Percentiles rank a stretch among this genome's conserved stretches.
These are phyloP conservation scores for Zygothrica quintamaculata DNA, from an alignment of 2,888 invertebrate genomes.

Conservation along the genomic window DNA sequence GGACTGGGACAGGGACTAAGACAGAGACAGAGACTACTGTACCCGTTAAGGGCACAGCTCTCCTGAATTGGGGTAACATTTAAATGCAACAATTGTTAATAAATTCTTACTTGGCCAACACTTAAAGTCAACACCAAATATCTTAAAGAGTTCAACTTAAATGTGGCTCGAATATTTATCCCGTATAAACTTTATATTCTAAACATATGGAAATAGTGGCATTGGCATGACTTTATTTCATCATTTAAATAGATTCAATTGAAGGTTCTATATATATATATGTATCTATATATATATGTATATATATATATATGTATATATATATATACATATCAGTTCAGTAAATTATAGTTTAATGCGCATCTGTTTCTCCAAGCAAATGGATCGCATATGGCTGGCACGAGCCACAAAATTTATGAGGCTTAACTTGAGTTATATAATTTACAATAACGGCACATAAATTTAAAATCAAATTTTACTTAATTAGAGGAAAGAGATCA, in stretches of 20 bases:
- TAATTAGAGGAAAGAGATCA: too few relatives aligned
- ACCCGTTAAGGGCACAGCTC: slow-evolving; percentile 26
- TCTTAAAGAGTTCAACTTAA: background rate
- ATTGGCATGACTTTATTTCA: too few relatives aligned
- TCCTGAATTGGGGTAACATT: slow-evolving; percentile 67
- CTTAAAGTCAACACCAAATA: slow-evolving; percentile 17
- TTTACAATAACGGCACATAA: slow-evolving; percentile 71
- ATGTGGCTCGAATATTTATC: too few relatives aligned
- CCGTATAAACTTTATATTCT: too few relatives aligned
- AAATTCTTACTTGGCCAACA: slow-evolving; percentile 48
- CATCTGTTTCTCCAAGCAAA: slow-evolving; percentile 23
- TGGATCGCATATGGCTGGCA: slow-evolving; percentile 44
- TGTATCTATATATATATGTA: too few relatives aligned
- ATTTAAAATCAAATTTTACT: slow-evolving; percentile 39
- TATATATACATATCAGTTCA: too few relatives aligned
- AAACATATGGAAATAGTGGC: too few relatives aligned
- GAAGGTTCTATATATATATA: too few relatives aligned
- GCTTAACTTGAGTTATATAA: slow-evolving; percentile 54
- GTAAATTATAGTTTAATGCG: background rate
- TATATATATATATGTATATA: too few relatives aligned
- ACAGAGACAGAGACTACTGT: too few relatives aligned
- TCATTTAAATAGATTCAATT: too few relatives aligned
- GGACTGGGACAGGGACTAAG: background rate
- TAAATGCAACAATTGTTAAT: slow-evolving; percentile 81
- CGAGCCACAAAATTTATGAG: slow-evolving; percentile 60